Percentiles rank a stretch among this genome's conserved stretches.
phyloP scores from a whole-genome alignment of 2,113 vertebrate species.

The Laticauda colubrina region DNA sequence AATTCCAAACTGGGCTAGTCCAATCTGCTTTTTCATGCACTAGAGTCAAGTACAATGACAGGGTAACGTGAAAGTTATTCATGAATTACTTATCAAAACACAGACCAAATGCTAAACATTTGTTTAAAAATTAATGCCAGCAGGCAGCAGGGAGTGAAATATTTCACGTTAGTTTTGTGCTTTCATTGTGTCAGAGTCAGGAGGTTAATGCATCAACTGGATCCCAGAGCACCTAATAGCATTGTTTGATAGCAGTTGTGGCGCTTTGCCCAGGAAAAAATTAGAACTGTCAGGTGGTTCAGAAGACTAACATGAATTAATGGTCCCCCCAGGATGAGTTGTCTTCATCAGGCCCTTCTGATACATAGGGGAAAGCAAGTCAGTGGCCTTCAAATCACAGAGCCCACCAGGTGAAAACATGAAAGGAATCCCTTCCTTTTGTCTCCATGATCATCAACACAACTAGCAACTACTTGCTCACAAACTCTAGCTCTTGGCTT shows the following conservation, averaged over 20 bases:
- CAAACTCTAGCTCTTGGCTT: not conserved
- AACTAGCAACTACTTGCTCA: not conserved
- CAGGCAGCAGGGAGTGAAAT: slow-evolving; percentile 46
- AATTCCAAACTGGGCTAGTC: not conserved
- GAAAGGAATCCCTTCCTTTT: not conserved
- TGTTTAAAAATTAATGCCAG: slow-evolving; percentile 59
- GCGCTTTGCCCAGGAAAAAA: slow-evolving; percentile 49
- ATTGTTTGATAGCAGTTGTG: slow-evolving; percentile 37
- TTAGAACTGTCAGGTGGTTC: slow-evolving; percentile 45
- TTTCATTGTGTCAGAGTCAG: slow-evolving; percentile 51
- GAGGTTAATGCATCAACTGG: slow-evolving; percentile 55
- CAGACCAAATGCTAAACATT: slow-evolving; percentile 50
- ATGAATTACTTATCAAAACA: slow-evolving; percentile 59
- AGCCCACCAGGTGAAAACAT: not conserved
- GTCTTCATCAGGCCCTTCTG: slow-evolving; percentile 38
- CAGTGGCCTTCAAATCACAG: not conserved
- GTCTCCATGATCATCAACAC: not conserved
- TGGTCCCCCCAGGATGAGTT: slow-evolving; percentile 33
- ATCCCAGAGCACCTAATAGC: slow-evolving; percentile 49
- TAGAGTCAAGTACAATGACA: not conserved
- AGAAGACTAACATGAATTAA: slow-evolving; percentile 47
- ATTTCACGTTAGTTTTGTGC: slow-evolving; percentile 43
- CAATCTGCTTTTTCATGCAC: not conserved
- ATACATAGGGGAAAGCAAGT: slow-evolving; percentile 25
- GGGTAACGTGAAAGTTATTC: slow-evolving; percentile 57